A percentile compares a stretch with the other conserved stretches of the same genome.
phyloP scores from a whole-genome alignment of 2,888 invertebrate species.

The Coelinius sp. region DNA sequence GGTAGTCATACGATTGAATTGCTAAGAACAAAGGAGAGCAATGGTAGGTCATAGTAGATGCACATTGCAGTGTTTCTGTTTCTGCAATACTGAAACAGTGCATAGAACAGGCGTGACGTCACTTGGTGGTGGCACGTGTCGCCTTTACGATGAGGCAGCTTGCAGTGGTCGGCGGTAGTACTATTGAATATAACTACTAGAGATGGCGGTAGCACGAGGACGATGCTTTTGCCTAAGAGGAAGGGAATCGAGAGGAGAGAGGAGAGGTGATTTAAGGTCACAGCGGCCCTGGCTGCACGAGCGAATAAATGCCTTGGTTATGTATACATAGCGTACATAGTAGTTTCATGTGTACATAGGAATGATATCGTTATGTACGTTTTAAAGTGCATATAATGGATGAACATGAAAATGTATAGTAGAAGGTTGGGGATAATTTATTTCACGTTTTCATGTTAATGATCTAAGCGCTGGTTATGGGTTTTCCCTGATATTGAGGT shows the following conservation, averaged over 20 bases:
- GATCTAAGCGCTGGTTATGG: not conserved
- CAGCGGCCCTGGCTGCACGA: slow-evolving; percentile 75
- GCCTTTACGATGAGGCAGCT: slow-evolving; percentile 46
- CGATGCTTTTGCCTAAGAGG: slow-evolving; percentile 41
- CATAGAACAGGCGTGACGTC: slow-evolving; percentile 60
- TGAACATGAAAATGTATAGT: not conserved
- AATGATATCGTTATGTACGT: not conserved
- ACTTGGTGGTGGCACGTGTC: slow-evolving; percentile 65
- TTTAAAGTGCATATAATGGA: not conserved
- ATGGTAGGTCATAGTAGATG: slow-evolving; percentile 42
- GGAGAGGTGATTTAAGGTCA: slow-evolving; percentile 73
- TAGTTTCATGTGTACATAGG: slow-evolving; percentile 2
- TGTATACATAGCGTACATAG: slow-evolving; percentile 4
- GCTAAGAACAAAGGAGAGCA: slow-evolving; percentile 38
- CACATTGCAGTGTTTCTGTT: slow-evolving; percentile 31
- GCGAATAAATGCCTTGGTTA: slow-evolving; percentile 32
- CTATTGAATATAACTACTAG: slow-evolving; percentile 41
- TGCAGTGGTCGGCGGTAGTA: slow-evolving; percentile 48
- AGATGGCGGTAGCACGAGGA: slow-evolving; percentile 49
- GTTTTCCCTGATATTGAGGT: not conserved
- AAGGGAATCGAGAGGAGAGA: slow-evolving; percentile 51
- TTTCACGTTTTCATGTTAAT: not conserved
- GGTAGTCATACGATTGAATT: slow-evolving; percentile 1
- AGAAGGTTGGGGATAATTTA: not conserved
- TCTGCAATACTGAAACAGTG: not conserved